These are phyloP conservation scores for Nyctibius bracteatus DNA, from an alignment of 2,113 vertebrate species.

Conservation along the genomic window DNA sequence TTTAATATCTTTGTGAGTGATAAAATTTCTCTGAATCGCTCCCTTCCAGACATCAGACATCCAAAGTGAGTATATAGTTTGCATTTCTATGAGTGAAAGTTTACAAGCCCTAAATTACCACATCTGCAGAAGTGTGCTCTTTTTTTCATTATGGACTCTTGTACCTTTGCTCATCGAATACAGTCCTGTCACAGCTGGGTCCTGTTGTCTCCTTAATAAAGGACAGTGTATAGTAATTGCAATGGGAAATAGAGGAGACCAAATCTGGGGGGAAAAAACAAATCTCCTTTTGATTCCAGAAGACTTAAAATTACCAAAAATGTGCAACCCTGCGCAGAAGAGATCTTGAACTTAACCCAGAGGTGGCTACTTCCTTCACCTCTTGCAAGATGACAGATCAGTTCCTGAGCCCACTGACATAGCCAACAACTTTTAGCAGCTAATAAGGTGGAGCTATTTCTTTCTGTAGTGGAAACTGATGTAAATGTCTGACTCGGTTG, in stretches of 20 bases:
- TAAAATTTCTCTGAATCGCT: slow-evolving; percentile 94
- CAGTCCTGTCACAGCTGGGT: background rate
- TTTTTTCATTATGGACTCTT: background rate
- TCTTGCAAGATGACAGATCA: background rate
- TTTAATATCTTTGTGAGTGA: slow-evolving; percentile 99
- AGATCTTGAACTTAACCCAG: background rate
- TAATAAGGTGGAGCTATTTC: background rate
- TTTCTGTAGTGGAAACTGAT: background rate
- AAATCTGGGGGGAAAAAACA: background rate
- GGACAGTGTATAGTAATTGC: background rate
- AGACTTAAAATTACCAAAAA: background rate
- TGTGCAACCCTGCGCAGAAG: background rate
- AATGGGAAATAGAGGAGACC: background rate
- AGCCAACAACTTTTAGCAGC: background rate
- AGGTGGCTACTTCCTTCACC: background rate
- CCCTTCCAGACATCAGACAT: slow-evolving; percentile 95
- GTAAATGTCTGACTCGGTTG: background rate
- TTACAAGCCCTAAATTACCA: background rate
- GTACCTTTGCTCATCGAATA: background rate
- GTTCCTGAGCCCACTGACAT: background rate
- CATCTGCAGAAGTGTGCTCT: background rate
- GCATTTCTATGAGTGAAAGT: background rate
- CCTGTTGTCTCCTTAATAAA: background rate
- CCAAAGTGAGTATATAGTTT: slow-evolving; percentile 82
- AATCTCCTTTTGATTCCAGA: background rate